Evolutionary conservation across 2,113 vertebrate species (phyloP).

Genomic region (Gadus macrocephalus): DNA sequence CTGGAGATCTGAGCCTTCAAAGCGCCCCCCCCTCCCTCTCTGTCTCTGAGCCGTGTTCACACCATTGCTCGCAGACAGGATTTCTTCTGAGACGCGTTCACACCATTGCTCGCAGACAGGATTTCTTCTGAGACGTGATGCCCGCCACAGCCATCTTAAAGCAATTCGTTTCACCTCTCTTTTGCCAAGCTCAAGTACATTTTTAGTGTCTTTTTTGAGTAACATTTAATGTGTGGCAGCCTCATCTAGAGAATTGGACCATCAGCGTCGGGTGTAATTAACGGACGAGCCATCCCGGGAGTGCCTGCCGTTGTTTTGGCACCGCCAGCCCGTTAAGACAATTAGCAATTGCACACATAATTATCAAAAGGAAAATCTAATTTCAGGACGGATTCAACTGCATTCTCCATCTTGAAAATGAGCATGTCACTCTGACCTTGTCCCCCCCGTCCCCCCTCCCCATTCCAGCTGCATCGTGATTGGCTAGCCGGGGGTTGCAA

Average conservation of each 20-base stretch:
- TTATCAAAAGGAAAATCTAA: slow-evolving; percentile 48
- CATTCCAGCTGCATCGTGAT: slow-evolving; percentile 13
- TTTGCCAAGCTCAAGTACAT: slow-evolving; percentile 56
- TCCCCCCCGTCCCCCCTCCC: background rate
- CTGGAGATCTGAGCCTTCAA: slow-evolving; percentile 42
- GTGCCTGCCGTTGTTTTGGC: slow-evolving; percentile 47
- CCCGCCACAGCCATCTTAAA: slow-evolving; percentile 38
- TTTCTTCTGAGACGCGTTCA: background rate
- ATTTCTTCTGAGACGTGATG: slow-evolving; percentile 48
- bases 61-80: background rate
- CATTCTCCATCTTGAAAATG: slow-evolving; percentile 46
- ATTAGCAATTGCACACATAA: slow-evolving; percentile 66
- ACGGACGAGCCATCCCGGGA: slow-evolving; percentile 53
- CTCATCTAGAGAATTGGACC: slow-evolving; percentile 61
- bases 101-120: background rate
- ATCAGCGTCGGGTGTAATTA: slow-evolving; percentile 60
- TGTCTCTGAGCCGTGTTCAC: background rate
- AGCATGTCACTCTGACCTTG: slow-evolving; percentile 58
- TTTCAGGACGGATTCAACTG: slow-evolving; percentile 54
- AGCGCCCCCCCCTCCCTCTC: slow-evolving; percentile 23
- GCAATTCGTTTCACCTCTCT: slow-evolving; percentile 49
- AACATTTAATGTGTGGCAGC: slow-evolving; percentile 57
- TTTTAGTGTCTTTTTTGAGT: slow-evolving; percentile 60
- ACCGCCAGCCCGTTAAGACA: slow-evolving; percentile 54
- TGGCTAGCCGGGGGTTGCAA: slow-evolving; percentile 10